Conservation (phyloP, 2,113 vertebrate genomes). For the Butorides virescens region DNA sequence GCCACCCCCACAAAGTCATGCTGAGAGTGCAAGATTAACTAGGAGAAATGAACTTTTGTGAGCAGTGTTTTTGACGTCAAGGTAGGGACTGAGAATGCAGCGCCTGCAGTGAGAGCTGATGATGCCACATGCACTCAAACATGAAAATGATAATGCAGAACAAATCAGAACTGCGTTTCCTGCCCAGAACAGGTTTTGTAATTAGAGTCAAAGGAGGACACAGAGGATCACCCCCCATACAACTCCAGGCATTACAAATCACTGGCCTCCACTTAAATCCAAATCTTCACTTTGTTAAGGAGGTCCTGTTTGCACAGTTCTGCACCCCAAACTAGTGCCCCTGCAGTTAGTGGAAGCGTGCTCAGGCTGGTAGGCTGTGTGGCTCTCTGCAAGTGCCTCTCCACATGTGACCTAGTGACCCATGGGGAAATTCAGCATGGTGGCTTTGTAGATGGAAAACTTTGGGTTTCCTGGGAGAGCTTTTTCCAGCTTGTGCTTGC, state of each 20-base stretch:
- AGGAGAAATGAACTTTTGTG: background rate
- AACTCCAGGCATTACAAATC: background rate
- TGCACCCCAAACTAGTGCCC: background rate
- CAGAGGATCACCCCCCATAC: rapidly evolving
- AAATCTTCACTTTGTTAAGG: background rate
- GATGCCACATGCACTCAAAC: background rate
- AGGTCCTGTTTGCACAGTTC: background rate
- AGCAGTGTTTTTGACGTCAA: background rate
- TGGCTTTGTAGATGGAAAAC: background rate
- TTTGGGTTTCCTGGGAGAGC: background rate
- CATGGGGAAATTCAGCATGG: background rate
- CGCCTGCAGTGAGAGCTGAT: background rate
- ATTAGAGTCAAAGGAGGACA: background rate
- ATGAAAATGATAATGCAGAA: background rate
- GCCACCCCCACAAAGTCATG: background rate
- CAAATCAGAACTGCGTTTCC: background rate
- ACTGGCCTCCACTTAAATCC: background rate
- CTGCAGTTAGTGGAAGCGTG: background rate
- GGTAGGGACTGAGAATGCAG: background rate
- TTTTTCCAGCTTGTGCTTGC: background rate
- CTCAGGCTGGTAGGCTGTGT: background rate
- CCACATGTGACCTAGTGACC: background rate
- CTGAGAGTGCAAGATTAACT: background rate
- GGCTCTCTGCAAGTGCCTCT: background rate
- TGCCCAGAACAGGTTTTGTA: background rate